These are phyloP conservation scores for Latheticus oryzae DNA, from an alignment of 2,888 invertebrate genomes.

Conservation along the genomic window DNA sequence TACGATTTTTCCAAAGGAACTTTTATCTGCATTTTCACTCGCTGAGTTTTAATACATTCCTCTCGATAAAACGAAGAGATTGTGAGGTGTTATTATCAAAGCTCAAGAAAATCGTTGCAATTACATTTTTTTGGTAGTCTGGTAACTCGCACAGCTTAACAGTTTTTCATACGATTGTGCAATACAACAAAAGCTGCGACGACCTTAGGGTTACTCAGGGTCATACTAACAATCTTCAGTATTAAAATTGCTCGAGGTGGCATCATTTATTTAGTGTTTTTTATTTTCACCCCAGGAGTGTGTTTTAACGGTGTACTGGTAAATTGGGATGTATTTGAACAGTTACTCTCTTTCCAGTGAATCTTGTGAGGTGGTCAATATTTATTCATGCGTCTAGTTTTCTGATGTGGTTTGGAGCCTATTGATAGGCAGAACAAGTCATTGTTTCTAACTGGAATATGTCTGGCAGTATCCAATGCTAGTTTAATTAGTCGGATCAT, in stretches of 20 bases:
- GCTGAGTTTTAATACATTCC: constrained; percentile 39
- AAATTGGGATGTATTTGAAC: too few species aligned
- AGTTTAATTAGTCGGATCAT: constrained; percentile 55
- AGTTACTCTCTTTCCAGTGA: constrained; percentile 13
- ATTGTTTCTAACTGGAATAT: constrained; percentile 26
- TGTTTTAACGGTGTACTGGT: too few species aligned
- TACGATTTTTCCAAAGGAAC: constrained; percentile 19
- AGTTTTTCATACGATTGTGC: too few species aligned
- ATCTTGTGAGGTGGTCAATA: constrained; percentile 26
- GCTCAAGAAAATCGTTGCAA: constrained; percentile 12
- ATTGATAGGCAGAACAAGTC: constrained; percentile 33
- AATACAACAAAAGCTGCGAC: neutral
- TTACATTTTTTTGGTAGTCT: constrained; percentile 8
- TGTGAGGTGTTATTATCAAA: constrained; percentile 16
- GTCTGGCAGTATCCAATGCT: constrained; percentile 41
- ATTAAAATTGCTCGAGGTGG: too few species aligned
- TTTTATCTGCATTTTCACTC: constrained; percentile 33
- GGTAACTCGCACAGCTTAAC: constrained; percentile 1
- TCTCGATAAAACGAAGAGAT: constrained; percentile 15
- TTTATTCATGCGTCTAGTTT: constrained; percentile 28
- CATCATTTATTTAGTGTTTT: too few species aligned
- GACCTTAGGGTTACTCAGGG: too few species aligned
- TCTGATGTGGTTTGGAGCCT: constrained; percentile 27
- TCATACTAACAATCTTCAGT: too few species aligned
- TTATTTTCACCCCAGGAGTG: too few species aligned